Conservation (phyloP, 1,140 invertebrate species). For the Ctenoplectra terminalis region DNA sequence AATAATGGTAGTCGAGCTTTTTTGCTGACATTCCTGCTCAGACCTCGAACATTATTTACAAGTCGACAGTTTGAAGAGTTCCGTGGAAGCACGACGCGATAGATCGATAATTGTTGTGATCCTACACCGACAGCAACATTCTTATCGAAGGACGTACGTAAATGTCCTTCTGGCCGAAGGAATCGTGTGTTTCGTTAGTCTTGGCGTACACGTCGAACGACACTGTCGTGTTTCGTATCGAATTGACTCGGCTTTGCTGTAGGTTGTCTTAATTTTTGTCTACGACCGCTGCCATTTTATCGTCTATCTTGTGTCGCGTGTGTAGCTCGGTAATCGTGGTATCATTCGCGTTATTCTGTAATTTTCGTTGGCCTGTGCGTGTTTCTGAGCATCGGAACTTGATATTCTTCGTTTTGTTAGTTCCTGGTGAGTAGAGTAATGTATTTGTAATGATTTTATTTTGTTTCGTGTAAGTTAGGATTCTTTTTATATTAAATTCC, state of each 20-base stretch:
- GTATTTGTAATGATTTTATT: neutral
- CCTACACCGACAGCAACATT: neutral
- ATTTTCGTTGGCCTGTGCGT: neutral
- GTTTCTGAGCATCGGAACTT: too few relatives aligned
- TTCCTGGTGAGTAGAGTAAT: neutral
- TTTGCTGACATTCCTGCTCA: slow-evolving; percentile 16
- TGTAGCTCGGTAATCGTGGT: too few relatives aligned
- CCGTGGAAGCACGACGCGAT: neutral
- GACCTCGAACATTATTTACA: neutral
- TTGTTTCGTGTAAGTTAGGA: too few relatives aligned
- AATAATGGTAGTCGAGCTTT: neutral
- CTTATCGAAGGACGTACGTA: slow-evolving; percentile 3
- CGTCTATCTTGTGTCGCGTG: neutral
- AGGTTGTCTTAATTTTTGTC: neutral
- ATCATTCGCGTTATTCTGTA: too few relatives aligned
- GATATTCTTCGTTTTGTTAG: neutral
- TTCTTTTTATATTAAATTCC: too few relatives aligned
- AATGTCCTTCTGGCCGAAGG: neutral
- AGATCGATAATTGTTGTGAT: neutral
- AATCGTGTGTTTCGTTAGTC: neutral
- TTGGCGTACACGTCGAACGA: neutral
- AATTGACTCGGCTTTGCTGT: neutral
- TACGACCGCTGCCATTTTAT: neutral
- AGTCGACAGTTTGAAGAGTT: neutral
- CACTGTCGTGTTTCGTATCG: neutral